Evolutionary conservation across 2,888 invertebrate genomes (phyloP), one percentile per base, ranked within the genome.

Genomic region (Lutraria lutraria): DNA sequence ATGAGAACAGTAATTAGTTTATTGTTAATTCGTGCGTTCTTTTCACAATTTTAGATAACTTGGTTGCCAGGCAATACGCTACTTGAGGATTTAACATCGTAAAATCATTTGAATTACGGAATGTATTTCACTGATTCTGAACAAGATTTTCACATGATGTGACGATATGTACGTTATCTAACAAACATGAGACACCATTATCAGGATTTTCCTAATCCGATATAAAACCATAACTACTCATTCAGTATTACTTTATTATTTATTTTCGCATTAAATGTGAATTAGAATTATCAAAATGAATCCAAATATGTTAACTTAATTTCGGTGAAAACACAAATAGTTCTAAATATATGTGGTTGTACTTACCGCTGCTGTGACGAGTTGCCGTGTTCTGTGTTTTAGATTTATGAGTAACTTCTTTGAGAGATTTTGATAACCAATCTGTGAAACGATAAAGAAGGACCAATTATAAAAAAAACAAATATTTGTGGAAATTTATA

Each of bases 141-240:
- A 68, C 34, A 43, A 29, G 21, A 80, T 13, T 60, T 53, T 83
- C 2, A 43, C 79, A 83, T 63, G 52, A 85, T 60, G 29, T 54
- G 72, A 72, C 68, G 29, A 34, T 21, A 54, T 85, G 43, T 60
- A 81, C 52, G 4, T 82, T 88, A 88, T 85, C 85, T 21, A 43
- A 85, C 81, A 43, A 53, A 81, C 85, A 81, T 81, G 84, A 85
- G 54, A 80, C 29, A 72, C 52, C 68, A 54, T 88, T 56, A 81
- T 63, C 21, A 63, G 68, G 31, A 21, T 10, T 8, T 52, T 54
- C 29, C 52, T 84, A 84, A 84, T 84, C 84, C 54, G 16, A 29
- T 16, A 76, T 76, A 2, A 76, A 34, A 31, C 34, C 31, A 4
- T 34, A 76, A 76, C 19, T 31, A 1, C 8, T 19, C 31, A 34